Conservation (phyloP, 2,113 vertebrate species). For the Jacana jacana region DNA sequence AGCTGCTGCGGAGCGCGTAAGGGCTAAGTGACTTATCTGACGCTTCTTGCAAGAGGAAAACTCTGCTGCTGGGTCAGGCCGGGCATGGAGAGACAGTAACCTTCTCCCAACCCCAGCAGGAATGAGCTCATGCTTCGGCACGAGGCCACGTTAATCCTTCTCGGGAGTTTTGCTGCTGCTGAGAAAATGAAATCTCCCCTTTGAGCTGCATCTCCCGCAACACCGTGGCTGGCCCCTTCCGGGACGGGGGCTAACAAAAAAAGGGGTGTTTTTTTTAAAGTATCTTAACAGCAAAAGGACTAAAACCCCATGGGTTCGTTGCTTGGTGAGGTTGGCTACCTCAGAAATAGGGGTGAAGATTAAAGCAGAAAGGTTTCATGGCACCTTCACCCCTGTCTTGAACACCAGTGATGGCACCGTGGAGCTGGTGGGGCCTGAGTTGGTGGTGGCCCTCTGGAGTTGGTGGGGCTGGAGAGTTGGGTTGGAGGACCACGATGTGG, state of each 20-base stretch:
- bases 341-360: neutral
- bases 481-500: neutral
- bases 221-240: accelerated
- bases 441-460: neutral
- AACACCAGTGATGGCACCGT: no score
- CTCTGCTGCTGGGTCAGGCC: neutral
- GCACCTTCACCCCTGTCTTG: neutral
- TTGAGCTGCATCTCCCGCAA: neutral
- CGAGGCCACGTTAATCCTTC: neutral
- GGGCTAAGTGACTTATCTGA: neutral
- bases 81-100: neutral
- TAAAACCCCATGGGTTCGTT: neutral
- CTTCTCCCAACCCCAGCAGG: neutral
- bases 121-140: neutral
- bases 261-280: accelerated
- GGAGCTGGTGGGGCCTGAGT: no score
- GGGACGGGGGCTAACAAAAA: no score
- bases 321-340: neutral
- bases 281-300: neutral
- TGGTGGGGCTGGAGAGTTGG: neutral
- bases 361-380: neutral
- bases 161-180: neutral
- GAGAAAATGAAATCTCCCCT: neutral
- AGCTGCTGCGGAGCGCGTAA: neutral
- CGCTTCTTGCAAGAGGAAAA: neutral